These are phyloP conservation scores for Ylistrum balloti DNA, from an alignment of 1,140 invertebrate species.

Conservation along the genomic window DNA sequence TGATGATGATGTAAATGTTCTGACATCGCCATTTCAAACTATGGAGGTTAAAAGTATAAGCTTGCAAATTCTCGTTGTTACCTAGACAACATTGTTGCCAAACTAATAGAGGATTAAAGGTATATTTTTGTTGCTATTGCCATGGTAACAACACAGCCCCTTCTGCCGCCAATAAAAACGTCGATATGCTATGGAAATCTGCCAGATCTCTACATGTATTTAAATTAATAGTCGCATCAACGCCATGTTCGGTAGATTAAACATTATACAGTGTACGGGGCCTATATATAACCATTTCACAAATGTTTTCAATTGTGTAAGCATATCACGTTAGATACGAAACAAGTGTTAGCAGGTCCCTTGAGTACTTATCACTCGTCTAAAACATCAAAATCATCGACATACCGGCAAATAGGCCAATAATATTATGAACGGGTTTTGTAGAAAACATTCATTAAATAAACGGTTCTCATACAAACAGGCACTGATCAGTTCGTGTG, in stretches of 20 bases:
- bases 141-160: background rate
- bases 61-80: background rate
- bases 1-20: too few species aligned
- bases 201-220: conserved; percentile 24
- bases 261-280: background rate
- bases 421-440: background rate
- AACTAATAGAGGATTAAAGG: too few species aligned
- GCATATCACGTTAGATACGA: background rate
- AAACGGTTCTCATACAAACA: conserved; percentile 6
- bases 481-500: background rate
- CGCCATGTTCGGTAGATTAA: background rate
- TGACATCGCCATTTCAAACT: too few species aligned
- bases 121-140: background rate
- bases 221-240: conserved; percentile 20
- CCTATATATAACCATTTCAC: background rate
- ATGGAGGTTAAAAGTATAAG: too few species aligned
- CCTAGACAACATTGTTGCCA: background rate
- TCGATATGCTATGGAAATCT: background rate
- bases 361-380: background rate
- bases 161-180: background rate
- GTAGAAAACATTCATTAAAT: background rate
- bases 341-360: background rate
- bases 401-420: background rate
- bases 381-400: conserved; percentile 13
- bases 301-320: conserved; percentile 1